Conservation (phyloP, 2,888 invertebrate species). For the Nebria brevicollis region DNA sequence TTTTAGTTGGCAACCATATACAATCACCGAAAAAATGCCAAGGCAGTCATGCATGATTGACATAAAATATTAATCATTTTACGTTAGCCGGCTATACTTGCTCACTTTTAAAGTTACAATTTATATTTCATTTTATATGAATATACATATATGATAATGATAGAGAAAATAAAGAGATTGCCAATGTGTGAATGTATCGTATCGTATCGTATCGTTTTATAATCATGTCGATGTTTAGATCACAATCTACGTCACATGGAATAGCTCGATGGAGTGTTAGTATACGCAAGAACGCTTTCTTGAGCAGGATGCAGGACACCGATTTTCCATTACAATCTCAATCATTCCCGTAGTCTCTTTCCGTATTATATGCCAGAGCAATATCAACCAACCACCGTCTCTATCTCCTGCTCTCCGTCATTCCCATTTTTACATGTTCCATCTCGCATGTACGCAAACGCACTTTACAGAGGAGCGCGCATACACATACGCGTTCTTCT, state of each 20-base stretch:
- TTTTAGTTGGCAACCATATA: too few species aligned
- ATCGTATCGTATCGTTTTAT: background rate
- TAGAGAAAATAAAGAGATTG: too few species aligned
- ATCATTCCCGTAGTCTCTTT: background rate
- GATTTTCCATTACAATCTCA: constrained; percentile 1
- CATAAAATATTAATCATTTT: too few species aligned
- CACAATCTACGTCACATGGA: background rate
- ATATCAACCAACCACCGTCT: background rate
- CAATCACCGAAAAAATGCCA: too few species aligned
- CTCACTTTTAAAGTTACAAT: too few species aligned
- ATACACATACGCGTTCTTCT: too few species aligned
- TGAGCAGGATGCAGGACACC: background rate
- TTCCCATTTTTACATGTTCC: background rate
- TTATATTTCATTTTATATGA: too few species aligned
- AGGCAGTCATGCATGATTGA: too few species aligned
- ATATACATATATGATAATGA: too few species aligned
- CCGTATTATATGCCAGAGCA: background rate
- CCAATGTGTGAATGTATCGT: too few species aligned
- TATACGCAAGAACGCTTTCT: background rate
- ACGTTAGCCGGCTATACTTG: too few species aligned
- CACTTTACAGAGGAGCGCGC: too few species aligned
- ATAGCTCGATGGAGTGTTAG: background rate
- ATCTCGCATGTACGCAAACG: background rate
- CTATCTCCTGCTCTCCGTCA: background rate
- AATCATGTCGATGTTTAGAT: background rate